Evolutionary conservation across 1,140 invertebrate species (phyloP).

Genomic region (Carcinoscorpius rotundicauda): DNA sequence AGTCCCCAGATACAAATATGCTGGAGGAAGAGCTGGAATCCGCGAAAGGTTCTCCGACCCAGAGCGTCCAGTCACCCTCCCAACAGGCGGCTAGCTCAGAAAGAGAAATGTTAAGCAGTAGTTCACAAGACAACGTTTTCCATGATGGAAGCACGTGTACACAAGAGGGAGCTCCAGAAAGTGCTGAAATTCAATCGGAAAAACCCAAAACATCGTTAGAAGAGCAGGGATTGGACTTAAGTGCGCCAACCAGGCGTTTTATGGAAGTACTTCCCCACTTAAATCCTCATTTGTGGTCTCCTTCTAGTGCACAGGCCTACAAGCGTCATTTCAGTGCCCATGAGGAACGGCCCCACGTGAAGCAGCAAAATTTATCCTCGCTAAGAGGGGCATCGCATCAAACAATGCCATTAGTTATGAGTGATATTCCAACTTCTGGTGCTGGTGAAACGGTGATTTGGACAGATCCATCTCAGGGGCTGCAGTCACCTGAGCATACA

Average conservation of each 20-base stretch:
- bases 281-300: conserved; percentile 19
- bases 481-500: too few relatives aligned
- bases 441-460: neutral
- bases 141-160: conserved; percentile 8
- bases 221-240: conserved; percentile 2
- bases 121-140: conserved; percentile 12
- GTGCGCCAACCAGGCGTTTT: neutral
- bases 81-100: too few relatives aligned
- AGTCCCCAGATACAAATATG: neutral
- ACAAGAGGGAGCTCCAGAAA: neutral
- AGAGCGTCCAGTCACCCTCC: too few relatives aligned
- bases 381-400: conserved; percentile 3
- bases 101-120: too few relatives aligned
- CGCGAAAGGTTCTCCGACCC: neutral
- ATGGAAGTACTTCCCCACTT: conserved; percentile 12
- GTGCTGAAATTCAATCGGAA: too few relatives aligned
- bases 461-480: too few relatives aligned
- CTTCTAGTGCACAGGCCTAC: conserved; percentile 15
- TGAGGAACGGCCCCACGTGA: neutral
- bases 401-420: conserved; percentile 16
- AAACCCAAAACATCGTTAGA: neutral
- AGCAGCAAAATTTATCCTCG: neutral
- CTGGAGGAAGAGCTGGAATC: conserved; percentile 8
- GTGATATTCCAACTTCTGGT: conserved; percentile 9
- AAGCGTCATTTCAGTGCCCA: conserved; percentile 4